Evolutionary conservation across 2,797 vertebrate species (phyloP).

Genomic region (Gobionotothen gibberifrons): DNA sequence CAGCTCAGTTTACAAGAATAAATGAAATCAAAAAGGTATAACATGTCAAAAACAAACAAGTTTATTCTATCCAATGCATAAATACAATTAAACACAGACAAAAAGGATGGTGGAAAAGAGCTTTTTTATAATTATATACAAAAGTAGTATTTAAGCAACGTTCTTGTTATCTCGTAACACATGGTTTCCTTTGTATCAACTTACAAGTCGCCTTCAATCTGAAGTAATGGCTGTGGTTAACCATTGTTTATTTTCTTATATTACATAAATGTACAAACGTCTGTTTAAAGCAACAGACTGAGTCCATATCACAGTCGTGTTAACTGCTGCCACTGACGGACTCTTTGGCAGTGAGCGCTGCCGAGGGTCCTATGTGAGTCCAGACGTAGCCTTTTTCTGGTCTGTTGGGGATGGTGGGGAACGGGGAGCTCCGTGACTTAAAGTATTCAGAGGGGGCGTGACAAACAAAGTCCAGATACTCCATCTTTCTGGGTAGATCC

Average conservation of each 20-base stretch:
- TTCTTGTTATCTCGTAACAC: constrained; percentile 18
- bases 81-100: constrained; percentile 16
- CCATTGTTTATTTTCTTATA: constrained; percentile 40
- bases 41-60: background rate
- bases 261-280: constrained; percentile 70
- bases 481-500: constrained; percentile 98
- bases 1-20: background rate
- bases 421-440: constrained; percentile 94
- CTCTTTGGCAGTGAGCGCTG: constrained; percentile 91
- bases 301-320: constrained; percentile 45
- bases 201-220: constrained; percentile 42
- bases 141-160: constrained; percentile 51
- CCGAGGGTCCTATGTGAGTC: constrained; percentile 94
- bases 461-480: constrained; percentile 97
- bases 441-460: constrained; percentile 99
- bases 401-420: constrained; percentile 93
- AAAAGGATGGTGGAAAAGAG: constrained; percentile 2
- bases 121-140: constrained; percentile 65
- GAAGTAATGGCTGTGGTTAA: constrained; percentile 26
- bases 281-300: constrained; percentile 49
- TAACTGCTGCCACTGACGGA: constrained; percentile 87
- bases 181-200: constrained; percentile 39
- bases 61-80: background rate
- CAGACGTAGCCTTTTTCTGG: constrained; percentile 97
- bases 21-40: background rate